A percentile compares a stretch with the other conserved stretches of the same genome.
Conservation (phyloP, 2,113 vertebrate genomes). For the Microcebus ravelobensis region DNA sequence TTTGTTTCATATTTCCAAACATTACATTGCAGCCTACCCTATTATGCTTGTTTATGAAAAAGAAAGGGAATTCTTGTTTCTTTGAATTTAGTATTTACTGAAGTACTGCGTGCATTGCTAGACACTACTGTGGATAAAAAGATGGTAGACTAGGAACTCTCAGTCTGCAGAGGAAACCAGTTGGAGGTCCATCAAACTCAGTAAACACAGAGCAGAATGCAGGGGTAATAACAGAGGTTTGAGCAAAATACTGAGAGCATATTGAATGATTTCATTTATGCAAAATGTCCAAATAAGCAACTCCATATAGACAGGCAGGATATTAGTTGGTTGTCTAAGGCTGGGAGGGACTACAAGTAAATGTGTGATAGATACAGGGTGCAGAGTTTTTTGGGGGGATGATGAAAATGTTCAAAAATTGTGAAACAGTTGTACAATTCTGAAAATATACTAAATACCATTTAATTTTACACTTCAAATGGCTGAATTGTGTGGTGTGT, state of each 20-base stretch:
- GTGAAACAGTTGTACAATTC: neutral
- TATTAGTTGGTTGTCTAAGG: neutral
- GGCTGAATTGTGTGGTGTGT: neutral
- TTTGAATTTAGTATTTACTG: neutral
- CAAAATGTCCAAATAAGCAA: neutral
- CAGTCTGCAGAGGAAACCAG: neutral
- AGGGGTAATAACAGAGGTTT: neutral
- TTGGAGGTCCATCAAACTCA: neutral
- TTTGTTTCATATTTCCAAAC: neutral
- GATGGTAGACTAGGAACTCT: neutral
- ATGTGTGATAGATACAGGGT: neutral
- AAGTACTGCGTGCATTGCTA: neutral
- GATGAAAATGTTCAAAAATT: conserved; percentile 17
- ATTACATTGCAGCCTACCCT: neutral
- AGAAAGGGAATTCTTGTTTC: neutral
- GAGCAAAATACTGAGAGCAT: neutral
- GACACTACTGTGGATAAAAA: neutral
- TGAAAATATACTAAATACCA: neutral
- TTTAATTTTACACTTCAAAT: neutral
- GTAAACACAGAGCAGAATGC: neutral
- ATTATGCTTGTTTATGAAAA: neutral
- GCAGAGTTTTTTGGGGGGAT: neutral
- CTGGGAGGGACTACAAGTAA: neutral
- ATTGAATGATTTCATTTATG: neutral
- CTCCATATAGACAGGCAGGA: neutral